Evolutionary conservation across 2,888 invertebrate genomes (phyloP).

Genomic region (Campopleginae sp.): DNA sequence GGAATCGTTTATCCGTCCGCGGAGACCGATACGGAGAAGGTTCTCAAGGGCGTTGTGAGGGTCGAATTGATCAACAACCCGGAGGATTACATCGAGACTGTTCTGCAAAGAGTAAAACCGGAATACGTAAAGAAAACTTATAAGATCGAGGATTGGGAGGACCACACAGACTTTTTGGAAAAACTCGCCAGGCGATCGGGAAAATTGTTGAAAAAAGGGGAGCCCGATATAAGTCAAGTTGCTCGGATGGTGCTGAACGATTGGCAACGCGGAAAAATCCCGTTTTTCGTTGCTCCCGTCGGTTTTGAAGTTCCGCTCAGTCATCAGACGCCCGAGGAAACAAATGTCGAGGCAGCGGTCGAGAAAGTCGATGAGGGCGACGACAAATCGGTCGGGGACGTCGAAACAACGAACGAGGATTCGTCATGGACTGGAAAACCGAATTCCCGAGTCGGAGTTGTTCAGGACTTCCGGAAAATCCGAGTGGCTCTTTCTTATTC

Average conservation of each 20-base stretch:
- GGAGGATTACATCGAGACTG: conserved; percentile 96
- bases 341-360: conserved; percentile 84
- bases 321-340: conserved; percentile 73
- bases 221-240: conserved; percentile 95
- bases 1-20: conserved; percentile 99
- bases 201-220: conserved; percentile 97
- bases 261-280: conserved; percentile 98
- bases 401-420: conserved; percentile 35
- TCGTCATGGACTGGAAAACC: conserved; percentile 64
- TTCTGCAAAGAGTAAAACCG: conserved; percentile 93
- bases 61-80: conserved; percentile 97
- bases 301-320: conserved; percentile 86
- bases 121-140: conserved; percentile 97
- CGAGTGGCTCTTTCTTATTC: conserved; percentile 90
- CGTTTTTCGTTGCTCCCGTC: conserved; percentile 96
- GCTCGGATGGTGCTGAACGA: conserved; percentile 99
- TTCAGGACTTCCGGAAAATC: conserved; percentile 94
- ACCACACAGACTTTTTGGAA: conserved; percentile 95
- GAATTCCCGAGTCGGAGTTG: conserved; percentile 84
- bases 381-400: conserved; percentile 38
- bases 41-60: conserved; percentile 98
- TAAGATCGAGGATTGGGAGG: conserved; percentile 92
- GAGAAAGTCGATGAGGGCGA: conserved; percentile 57
- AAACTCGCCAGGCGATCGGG: conserved; percentile 94
- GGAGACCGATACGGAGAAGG: conserved; percentile 97